Percentiles rank a stretch among this genome's conserved stretches.
phyloP scores from a whole-genome alignment of 2,888 invertebrate species.

The Nemotelus nigrinus region DNA sequence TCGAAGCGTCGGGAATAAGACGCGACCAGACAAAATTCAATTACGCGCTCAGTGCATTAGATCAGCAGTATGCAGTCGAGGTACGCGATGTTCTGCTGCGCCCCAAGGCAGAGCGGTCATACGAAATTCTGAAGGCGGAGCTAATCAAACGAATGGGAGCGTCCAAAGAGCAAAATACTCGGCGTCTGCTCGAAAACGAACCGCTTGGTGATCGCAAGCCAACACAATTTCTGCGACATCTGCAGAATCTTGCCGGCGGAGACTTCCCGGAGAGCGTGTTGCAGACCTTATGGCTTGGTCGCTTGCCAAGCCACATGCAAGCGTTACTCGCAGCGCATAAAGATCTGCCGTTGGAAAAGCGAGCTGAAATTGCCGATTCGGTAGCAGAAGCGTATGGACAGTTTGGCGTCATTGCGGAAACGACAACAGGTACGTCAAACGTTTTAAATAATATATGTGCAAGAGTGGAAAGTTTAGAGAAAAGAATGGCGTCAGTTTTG shows the following conservation, averaged over 20 bases:
- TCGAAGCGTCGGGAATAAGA: not conserved
- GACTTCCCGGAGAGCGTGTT: not conserved
- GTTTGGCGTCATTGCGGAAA: too few relatives aligned
- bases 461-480: too few relatives aligned
- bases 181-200: not conserved
- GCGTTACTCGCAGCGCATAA: not conserved
- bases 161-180: not conserved
- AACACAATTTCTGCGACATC: not conserved
- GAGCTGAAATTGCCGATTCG: not conserved
- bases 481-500: too few relatives aligned
- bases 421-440: too few relatives aligned
- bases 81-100: not conserved
- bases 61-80: not conserved
- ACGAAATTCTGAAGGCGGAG: not conserved
- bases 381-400: too few relatives aligned
- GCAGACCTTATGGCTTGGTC: not conserved
- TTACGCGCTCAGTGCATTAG: not conserved
- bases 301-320: not conserved
- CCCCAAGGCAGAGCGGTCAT: not conserved
- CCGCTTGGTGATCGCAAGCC: constrained; percentile 5
- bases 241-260: not conserved
- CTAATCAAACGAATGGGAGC: not conserved
- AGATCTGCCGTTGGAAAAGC: not conserved
- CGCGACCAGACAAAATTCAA: not conserved
- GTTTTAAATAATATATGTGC: too few relatives aligned